Percentiles rank a stretch among this genome's conserved stretches.
These are phyloP conservation scores for Pterocles burchelli DNA, from an alignment of 2,113 vertebrate species.

Conservation along the genomic window DNA sequence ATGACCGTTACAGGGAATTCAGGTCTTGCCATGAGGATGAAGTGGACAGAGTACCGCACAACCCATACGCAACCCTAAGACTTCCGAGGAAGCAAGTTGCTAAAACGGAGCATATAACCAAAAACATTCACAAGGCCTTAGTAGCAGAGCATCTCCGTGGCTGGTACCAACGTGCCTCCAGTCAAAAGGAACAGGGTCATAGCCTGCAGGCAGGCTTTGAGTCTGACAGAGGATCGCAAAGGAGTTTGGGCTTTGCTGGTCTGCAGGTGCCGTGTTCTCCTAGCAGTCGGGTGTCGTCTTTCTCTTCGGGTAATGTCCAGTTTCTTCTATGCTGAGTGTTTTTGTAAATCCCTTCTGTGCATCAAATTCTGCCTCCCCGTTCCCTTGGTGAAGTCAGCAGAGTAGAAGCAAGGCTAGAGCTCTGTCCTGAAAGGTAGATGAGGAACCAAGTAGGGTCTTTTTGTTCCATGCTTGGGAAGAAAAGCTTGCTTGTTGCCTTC, in stretches of 20 bases:
- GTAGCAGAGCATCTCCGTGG: conserved; percentile 92
- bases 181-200: conserved; percentile 78
- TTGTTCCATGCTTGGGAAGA: not conserved
- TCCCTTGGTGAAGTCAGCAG: not conserved
- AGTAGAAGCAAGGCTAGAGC: not conserved
- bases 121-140: conserved; percentile 90
- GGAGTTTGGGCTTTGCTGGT: conserved; percentile 84
- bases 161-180: conserved; percentile 93
- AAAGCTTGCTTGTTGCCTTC: not conserved
- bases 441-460: not conserved
- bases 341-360: not conserved
- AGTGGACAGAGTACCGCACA: conserved; percentile 81
- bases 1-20: conserved; percentile 73
- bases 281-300: conserved; percentile 79
- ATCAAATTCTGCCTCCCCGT: rapidly evolving
- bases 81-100: conserved; percentile 81
- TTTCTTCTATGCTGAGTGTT: not conserved
- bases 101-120: conserved; percentile 82
- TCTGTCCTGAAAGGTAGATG: not conserved
- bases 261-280: conserved; percentile 81
- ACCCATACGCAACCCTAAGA: conserved; percentile 89
- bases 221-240: conserved; percentile 85
- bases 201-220: conserved; percentile 81
- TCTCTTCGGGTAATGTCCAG: conserved; percentile 78
- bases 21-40: conserved; percentile 81